Base-by-base conservation (phyloP, 2,113 vertebrate species). In the Narcine bancroftii region DNA sequence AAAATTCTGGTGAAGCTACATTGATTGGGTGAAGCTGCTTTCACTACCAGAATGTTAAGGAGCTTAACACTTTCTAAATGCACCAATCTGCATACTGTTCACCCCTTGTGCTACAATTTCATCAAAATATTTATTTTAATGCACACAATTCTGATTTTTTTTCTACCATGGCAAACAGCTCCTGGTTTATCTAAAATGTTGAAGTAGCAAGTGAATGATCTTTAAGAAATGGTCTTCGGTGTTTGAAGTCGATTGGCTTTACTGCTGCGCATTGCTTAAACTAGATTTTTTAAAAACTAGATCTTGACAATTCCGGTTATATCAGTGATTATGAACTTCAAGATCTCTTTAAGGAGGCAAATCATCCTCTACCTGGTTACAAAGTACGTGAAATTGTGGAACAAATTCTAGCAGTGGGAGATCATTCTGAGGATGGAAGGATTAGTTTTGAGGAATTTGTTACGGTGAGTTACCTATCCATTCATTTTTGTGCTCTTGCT, bases 371-470 rank as follows among this genome's bases (percentile, higher is more conserved):
- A 92, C 98, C 99, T 26, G 98, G 98, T 13, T 99, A 98, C 95
- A 97, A 96, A 94, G 97, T 99, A 42, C 96, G 98, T 1, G 98
- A 99, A 93, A 98, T 99, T 11, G 94, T 97, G 29, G 97, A 99
- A 95, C 98, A 97, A 93, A 97, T 99, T 92, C 94, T 98, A 65
- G 93, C 93, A 7, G 96, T 96, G 1, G 96, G 97, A 26, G 98
- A 99, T 93, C 97, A 94, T 95, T 98, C 97, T 96, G 99, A 98
- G 94, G 99, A 99, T 0, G 97, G 97, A 76, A 98, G 96, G 95
- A 98, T 99, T 95, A 97, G 96, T 95, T 99, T 99, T 92, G 97
- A 98, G 93, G 99, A 99, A 92, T 99, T 99, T 95, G 98, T 99
- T 4, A 96, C 95, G 36, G 98, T 99, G 95, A 96, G 97, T 95